phyloP scores from a whole-genome alignment of 1,140 invertebrate species.

The Chlorops oryzae region DNA sequence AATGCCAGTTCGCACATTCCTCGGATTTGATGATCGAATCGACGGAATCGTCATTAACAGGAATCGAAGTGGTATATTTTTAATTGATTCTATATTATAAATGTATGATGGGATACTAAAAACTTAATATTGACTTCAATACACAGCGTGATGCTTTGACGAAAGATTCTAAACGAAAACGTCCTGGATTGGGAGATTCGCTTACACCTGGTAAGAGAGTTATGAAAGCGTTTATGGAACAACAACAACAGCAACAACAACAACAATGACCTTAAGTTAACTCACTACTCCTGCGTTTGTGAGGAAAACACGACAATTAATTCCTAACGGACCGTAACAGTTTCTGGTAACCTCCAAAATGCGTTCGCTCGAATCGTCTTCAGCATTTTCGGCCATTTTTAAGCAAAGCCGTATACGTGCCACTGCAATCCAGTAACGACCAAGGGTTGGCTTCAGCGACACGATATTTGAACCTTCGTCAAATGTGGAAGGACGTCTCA shows the following conservation, averaged over 20 bases:
- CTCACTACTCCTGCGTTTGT: constrained; percentile 25
- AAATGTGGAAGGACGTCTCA: neutral
- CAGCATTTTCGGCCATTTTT: constrained; percentile 13
- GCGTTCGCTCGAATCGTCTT: constrained; percentile 17
- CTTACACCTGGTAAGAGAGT: constrained; percentile 79
- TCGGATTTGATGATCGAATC: constrained; percentile 62
- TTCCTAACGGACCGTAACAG: constrained; percentile 17
- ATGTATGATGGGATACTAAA: neutral
- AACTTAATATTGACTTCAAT: neutral
- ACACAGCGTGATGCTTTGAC: neutral
- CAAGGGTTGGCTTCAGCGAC: constrained; percentile 15
- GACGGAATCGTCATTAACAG: constrained; percentile 4
- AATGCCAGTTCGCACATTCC: constrained; percentile 88
- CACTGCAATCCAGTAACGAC: constrained; percentile 31
- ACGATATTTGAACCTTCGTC: neutral
- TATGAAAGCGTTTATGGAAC: constrained; percentile 66
- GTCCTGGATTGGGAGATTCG: constrained; percentile 70
- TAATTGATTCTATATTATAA: neutral
- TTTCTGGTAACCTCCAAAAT: constrained; percentile 25
- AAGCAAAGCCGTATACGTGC: constrained; percentile 23
- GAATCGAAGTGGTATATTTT: neutral
- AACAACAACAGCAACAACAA: constrained; percentile 41
- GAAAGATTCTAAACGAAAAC: constrained; percentile 55
- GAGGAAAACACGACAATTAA: constrained; percentile 23
- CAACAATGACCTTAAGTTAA: constrained; percentile 32